Conservation (phyloP, 1,140 invertebrate genomes). For the Rhysida immarginata region DNA sequence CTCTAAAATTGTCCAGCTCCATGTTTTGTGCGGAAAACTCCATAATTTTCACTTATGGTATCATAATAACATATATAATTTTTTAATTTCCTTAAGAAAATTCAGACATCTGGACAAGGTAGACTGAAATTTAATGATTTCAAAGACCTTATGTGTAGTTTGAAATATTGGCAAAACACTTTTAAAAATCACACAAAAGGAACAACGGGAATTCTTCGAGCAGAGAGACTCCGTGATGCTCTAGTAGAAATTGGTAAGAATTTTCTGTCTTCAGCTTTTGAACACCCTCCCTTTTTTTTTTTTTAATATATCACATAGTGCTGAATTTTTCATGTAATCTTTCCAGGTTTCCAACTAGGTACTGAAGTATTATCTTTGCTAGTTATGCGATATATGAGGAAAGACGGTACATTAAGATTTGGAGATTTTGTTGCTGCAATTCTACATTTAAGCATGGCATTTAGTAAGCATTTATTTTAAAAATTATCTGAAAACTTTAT, state of each 20-base stretch:
- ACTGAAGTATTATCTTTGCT: constrained; percentile 43
- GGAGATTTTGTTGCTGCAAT: constrained; percentile 84
- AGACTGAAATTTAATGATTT: constrained; percentile 71
- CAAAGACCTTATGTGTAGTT: constrained; percentile 78
- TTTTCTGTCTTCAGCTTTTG: not conserved
- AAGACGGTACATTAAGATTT: constrained; percentile 80
- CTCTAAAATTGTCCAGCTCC: too few relatives aligned
- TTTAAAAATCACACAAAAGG: constrained; percentile 83
- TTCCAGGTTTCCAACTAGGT: constrained; percentile 50
- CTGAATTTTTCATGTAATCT: not conserved
- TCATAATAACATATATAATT: too few relatives aligned
- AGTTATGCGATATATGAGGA: constrained; percentile 74
- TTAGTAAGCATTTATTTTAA: too few relatives aligned
- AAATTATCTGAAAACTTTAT: too few relatives aligned
- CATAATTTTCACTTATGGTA: not conserved
- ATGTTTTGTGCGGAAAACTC: too few relatives aligned
- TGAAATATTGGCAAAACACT: constrained; percentile 78
- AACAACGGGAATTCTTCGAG: constrained; percentile 74
- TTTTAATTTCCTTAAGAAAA: too few relatives aligned
- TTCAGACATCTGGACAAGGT: constrained; percentile 57
- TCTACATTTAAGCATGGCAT: constrained; percentile 70
- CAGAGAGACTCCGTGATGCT: constrained; percentile 68
- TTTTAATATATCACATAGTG: not conserved
- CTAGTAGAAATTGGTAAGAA: constrained; percentile 57
- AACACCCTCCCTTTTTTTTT: too few relatives aligned